These are phyloP conservation scores for Pionites leucogaster DNA, from an alignment of 2,113 vertebrate species.

Conservation along the genomic window DNA sequence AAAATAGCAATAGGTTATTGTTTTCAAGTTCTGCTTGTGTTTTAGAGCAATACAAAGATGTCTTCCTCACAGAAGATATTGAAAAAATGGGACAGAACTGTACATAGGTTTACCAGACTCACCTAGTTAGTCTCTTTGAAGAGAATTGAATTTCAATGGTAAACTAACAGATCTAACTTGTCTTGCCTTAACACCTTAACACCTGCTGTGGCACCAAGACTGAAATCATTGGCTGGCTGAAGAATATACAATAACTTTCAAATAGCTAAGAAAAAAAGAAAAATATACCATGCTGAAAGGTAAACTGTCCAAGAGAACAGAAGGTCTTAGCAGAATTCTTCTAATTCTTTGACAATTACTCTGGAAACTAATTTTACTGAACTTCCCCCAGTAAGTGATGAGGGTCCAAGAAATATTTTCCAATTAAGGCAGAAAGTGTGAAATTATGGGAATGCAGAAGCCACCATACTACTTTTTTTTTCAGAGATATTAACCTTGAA, in stretches of 20 bases:
- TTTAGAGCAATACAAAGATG: neutral
- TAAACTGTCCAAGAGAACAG: neutral
- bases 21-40: neutral
- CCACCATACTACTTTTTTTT: neutral
- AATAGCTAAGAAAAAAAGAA: neutral
- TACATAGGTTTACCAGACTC: neutral
- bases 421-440: neutral
- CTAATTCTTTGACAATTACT: neutral
- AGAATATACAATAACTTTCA: neutral
- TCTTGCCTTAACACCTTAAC: neutral
- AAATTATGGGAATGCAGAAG: neutral
- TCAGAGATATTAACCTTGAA: neutral
- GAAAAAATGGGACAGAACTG: neutral
- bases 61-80: neutral
- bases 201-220: neutral
- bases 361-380: slow-evolving; percentile 6
- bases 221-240: neutral
- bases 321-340: neutral
- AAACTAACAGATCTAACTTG: neutral
- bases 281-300: neutral
- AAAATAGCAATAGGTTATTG: neutral
- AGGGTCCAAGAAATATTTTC: neutral
- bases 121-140: neutral
- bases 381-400: neutral
- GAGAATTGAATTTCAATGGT: neutral